Conservation (phyloP, 2,888 invertebrate genomes). For the Drosophila anomalata region DNA sequence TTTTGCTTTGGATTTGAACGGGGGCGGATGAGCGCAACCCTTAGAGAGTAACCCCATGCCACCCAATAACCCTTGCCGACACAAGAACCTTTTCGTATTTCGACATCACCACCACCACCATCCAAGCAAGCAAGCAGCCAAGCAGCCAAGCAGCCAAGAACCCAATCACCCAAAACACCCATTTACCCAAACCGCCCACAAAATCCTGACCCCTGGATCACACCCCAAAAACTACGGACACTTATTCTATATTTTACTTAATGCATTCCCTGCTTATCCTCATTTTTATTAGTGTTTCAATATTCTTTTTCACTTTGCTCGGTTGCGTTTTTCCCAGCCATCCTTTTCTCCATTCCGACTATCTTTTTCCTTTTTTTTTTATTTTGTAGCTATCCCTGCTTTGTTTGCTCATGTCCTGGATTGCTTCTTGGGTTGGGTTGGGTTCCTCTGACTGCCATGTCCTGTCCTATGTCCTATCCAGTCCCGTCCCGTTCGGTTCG, state of each 20-base stretch:
- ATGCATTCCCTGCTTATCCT: constrained; percentile 80
- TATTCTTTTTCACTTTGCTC: constrained; percentile 80
- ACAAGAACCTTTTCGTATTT: constrained; percentile 9
- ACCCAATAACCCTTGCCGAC: constrained; percentile 27
- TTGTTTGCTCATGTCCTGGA: constrained; percentile 48
- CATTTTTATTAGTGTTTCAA: constrained; percentile 80
- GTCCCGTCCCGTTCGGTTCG: constrained; percentile 25
- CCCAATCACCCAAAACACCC: background rate
- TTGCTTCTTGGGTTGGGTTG: constrained; percentile 35
- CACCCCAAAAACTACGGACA: constrained; percentile 44
- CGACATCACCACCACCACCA: background rate
- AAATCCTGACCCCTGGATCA: constrained; percentile 10
- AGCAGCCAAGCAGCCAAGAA: background rate
- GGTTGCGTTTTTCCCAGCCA: constrained; percentile 73
- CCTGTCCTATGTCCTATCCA: constrained; percentile 4
- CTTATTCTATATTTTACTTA: constrained; percentile 81
- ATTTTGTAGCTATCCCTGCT: constrained; percentile 26
- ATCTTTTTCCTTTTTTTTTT: constrained; percentile 26
- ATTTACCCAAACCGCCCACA: background rate
- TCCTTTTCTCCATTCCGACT: constrained; percentile 39
- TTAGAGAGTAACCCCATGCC: constrained; percentile 31
- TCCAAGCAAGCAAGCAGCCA: background rate
- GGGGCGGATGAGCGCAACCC: constrained; percentile 56
- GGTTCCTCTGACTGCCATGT: constrained; percentile 1
- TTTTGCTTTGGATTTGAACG: constrained; percentile 57